These are phyloP conservation scores for Drosophila repletoides DNA, from an alignment of 1,140 invertebrate species.

Conservation along the genomic window DNA sequence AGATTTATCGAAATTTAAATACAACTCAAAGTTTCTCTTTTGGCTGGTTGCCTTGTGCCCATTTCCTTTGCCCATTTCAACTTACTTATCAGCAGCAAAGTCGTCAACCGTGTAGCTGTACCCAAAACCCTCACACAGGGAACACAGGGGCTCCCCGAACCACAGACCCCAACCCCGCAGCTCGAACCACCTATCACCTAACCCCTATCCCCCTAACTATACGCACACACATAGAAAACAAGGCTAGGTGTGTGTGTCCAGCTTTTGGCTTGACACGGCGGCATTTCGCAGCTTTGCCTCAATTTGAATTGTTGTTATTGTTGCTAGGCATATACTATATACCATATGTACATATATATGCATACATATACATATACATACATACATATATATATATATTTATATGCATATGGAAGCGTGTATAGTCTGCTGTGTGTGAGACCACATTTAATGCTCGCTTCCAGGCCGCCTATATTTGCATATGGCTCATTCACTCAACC, in stretches of 20 bases:
- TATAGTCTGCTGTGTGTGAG: slow-evolving; percentile 29
- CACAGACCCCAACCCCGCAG: neutral
- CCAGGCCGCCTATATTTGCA: slow-evolving; percentile 71
- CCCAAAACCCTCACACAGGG: too few relatives aligned
- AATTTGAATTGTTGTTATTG: slow-evolving; percentile 18
- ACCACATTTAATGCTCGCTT: slow-evolving; percentile 60
- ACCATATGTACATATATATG: slow-evolving; percentile 2
- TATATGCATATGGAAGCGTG: neutral
- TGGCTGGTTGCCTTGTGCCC: slow-evolving; percentile 52
- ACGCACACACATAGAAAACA: neutral
- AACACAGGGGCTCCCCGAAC: too few relatives aligned
- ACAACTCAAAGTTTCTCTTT: neutral
- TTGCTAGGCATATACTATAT: slow-evolving; percentile 10
- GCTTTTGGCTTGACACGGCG: slow-evolving; percentile 50
- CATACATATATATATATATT: neutral
- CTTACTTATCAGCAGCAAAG: slow-evolving; percentile 47
- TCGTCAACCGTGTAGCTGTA: slow-evolving; percentile 18
- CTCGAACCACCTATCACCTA: neutral
- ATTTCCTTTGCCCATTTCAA: slow-evolving; percentile 52
- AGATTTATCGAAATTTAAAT: slow-evolving; percentile 25
- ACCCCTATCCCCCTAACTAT: too few relatives aligned
- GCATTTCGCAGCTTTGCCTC: slow-evolving; percentile 59
- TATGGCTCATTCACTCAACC: slow-evolving; percentile 77
- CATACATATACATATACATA: slow-evolving; percentile 7
- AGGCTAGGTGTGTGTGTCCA: slow-evolving; percentile 35